These are phyloP conservation scores for Oplegnathus fasciatus DNA, from an alignment of 2,113 vertebrate genomes.

Conservation along the genomic window DNA sequence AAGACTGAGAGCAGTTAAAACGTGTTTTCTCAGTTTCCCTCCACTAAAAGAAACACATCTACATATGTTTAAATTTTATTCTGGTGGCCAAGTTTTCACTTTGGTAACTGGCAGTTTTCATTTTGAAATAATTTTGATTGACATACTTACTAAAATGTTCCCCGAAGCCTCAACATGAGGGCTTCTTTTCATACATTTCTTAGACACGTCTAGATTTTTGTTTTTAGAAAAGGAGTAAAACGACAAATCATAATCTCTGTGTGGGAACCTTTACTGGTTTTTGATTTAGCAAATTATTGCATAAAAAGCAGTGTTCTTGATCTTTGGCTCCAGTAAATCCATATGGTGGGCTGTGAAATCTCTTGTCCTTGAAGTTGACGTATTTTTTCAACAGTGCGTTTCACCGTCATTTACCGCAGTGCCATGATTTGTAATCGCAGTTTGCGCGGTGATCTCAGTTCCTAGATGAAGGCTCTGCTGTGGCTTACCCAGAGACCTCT, in stretches of 20 bases:
- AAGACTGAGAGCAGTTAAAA: constrained; percentile 57
- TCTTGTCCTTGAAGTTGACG: constrained; percentile 17
- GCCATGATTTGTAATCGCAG: constrained; percentile 33
- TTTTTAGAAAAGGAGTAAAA: constrained; percentile 46
- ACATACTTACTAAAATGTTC: constrained; percentile 42
- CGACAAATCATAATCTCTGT: constrained; percentile 34
- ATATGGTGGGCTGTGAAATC: background rate
- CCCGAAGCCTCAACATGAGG: constrained; percentile 33
- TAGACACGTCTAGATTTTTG: constrained; percentile 29
- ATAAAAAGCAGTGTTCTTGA: constrained; percentile 29
- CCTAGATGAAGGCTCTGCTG: constrained; percentile 30
- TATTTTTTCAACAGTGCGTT: constrained; percentile 11
- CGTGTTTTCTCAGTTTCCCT: constrained; percentile 40
- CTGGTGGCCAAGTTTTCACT: constrained; percentile 50
- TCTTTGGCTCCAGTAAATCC: constrained; percentile 21
- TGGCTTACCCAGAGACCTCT: background rate
- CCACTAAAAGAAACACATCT: constrained; percentile 44
- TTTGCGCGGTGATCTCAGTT: constrained; percentile 4
- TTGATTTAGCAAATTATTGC: constrained; percentile 13
- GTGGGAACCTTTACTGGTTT: constrained; percentile 27
- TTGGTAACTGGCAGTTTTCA: constrained; percentile 47
- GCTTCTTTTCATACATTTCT: constrained; percentile 30
- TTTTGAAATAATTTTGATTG: constrained; percentile 52
- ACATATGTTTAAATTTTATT: constrained; percentile 45
- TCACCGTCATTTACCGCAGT: constrained; percentile 23